Percentiles rank a stretch among this genome's conserved stretches.
phyloP scores from a whole-genome alignment of 2,888 invertebrate species.

The Polymixis lichenea region DNA sequence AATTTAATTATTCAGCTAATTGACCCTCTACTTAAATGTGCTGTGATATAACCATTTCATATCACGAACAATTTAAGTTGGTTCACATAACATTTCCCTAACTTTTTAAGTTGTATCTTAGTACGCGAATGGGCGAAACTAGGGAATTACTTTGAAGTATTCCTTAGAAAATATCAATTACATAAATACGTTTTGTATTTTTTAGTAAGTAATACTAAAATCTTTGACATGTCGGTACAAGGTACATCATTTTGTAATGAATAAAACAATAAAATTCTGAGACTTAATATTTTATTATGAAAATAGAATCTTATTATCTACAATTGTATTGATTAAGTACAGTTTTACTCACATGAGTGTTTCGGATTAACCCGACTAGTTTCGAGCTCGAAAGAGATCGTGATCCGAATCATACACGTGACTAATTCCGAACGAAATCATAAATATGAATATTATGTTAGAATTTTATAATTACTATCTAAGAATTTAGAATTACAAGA shows the following conservation, averaged over 20 bases:
- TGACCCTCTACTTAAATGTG: neutral
- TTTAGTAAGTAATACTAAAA: too few relatives aligned
- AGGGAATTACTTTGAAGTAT: neutral
- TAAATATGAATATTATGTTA: constrained; percentile 22
- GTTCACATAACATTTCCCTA: neutral
- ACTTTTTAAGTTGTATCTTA: neutral
- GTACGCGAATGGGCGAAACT: neutral
- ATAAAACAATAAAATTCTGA: constrained; percentile 21
- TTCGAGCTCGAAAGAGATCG: neutral
- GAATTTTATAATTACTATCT: constrained; percentile 23
- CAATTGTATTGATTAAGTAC: constrained; percentile 3
- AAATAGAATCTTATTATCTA: constrained; percentile 58
- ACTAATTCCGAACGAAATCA: neutral
- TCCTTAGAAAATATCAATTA: neutral
- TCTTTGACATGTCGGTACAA: neutral
- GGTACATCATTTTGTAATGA: constrained; percentile 6
- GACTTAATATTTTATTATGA: constrained; percentile 47
- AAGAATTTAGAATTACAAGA: constrained; percentile 31
- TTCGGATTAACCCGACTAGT: neutral
- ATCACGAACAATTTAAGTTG: neutral
- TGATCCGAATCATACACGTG: neutral
- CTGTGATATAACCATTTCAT: neutral
- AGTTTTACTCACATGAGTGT: constrained; percentile 6
- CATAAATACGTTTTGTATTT: neutral
- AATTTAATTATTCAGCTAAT: neutral